Conservation (phyloP, 1,140 invertebrate genomes). For the Achatina immaculata region DNA sequence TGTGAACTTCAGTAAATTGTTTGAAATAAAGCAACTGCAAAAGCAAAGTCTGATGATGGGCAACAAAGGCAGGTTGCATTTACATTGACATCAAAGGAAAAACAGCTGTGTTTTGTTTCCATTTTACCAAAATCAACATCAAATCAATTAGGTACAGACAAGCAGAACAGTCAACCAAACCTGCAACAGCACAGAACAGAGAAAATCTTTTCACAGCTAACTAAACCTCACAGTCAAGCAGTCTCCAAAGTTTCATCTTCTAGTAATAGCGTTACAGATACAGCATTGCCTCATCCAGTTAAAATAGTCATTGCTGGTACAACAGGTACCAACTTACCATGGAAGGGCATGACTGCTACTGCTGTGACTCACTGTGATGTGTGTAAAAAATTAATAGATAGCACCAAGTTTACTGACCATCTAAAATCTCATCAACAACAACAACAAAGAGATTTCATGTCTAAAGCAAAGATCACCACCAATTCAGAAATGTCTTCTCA, state of each 20-base stretch:
- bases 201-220: background rate
- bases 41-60: background rate
- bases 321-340: background rate
- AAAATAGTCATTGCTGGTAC: background rate
- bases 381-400: conserved; percentile 3
- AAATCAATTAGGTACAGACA: background rate
- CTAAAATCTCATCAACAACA: conserved; percentile 41
- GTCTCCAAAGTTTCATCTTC: background rate
- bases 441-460: conserved; percentile 37
- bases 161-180: background rate
- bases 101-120: background rate
- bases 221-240: background rate
- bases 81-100: background rate
- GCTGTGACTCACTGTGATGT: conserved; percentile 6
- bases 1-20: background rate
- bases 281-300: background rate
- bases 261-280: background rate
- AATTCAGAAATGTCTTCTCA: conserved; percentile 37
- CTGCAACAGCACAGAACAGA: background rate
- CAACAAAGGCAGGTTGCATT: too few species aligned
- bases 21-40: background rate
- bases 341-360: background rate
- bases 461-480: too few species aligned
- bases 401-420: conserved; percentile 17
- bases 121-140: background rate